phyloP scores from a whole-genome alignment of 92 coral and sea anemone species.

The Plumapathes pennacea region DNA sequence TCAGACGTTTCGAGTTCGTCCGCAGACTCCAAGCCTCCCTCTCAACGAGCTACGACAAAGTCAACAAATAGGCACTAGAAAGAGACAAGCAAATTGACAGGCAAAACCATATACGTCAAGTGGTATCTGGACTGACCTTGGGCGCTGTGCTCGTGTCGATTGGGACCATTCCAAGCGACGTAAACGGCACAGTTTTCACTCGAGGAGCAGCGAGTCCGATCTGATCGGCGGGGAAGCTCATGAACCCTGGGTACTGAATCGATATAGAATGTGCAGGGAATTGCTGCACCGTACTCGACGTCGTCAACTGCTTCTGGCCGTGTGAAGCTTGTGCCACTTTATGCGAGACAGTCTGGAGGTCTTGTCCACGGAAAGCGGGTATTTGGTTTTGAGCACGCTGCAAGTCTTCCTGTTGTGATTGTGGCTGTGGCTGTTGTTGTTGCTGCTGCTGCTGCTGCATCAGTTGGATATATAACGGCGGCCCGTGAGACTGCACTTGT shows the following conservation, averaged over 20 bases:
- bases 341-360: conserved; percentile 18
- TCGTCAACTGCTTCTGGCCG: conserved; percentile 47
- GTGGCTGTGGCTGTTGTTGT: conserved; percentile 43
- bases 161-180: conserved; percentile 68
- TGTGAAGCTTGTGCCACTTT: conserved; percentile 20
- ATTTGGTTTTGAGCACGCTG: conserved; percentile 38
- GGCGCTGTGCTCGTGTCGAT: conserved; percentile 47
- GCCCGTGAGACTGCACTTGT: conserved; percentile 41
- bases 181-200: conserved; percentile 49
- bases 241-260: conserved; percentile 65
- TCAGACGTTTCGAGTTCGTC: too few relatives aligned
- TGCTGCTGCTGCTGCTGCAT: conserved; percentile 44
- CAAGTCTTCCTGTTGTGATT: conserved; percentile 43
- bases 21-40: too few relatives aligned
- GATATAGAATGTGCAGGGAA: conserved; percentile 59
- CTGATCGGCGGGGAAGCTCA: conserved; percentile 64
- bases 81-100: too few relatives aligned
- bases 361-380: conserved; percentile 32
- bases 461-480: conserved; percentile 21
- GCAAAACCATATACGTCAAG: conserved; percentile 12
- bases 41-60: too few relatives aligned
- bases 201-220: conserved; percentile 54
- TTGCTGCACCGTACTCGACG: conserved; percentile 52
- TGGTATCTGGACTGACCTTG: conserved; percentile 21
- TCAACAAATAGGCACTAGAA: too few relatives aligned